These are phyloP conservation scores for Dicycla oo DNA, from an alignment of 2,888 invertebrate species.

Conservation along the genomic window DNA sequence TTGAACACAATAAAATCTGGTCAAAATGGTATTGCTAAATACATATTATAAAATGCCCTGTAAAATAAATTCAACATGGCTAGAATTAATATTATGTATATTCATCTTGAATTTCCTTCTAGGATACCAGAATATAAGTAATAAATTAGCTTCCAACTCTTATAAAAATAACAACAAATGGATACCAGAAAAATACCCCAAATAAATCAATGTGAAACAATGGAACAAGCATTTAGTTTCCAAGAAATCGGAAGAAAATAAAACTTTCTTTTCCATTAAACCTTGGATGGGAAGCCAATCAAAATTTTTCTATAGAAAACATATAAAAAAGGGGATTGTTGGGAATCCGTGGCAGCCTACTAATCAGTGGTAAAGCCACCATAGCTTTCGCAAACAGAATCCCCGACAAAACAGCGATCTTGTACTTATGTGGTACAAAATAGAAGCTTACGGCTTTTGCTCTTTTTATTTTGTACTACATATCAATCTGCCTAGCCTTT, in stretches of 20 bases:
- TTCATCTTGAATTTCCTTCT: not conserved
- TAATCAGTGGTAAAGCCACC: slow-evolving; percentile 74
- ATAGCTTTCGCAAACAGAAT: slow-evolving; percentile 59
- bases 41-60: not conserved
- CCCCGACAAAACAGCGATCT: slow-evolving; percentile 58
- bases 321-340: slow-evolving; percentile 55
- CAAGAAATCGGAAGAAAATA: slow-evolving; percentile 31
- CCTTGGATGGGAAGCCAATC: slow-evolving; percentile 48
- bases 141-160: not conserved
- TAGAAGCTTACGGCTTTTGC: not conserved
- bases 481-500: too few relatives aligned
- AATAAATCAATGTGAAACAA: not conserved
- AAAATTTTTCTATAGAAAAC: slow-evolving; percentile 52
- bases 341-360: slow-evolving; percentile 50
- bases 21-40: not conserved
- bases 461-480: not conserved
- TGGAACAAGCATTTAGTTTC: slow-evolving; percentile 2
- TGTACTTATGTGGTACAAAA: slow-evolving; percentile 37
- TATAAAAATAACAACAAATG: too few relatives aligned
- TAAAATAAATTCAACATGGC: not conserved
- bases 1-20: not conserved
- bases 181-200: not conserved
- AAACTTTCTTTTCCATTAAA: slow-evolving; percentile 40
- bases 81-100: not conserved
- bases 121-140: not conserved